Evolutionary conservation across 2,888 invertebrate genomes (phyloP).

Genomic region (Notodonta dromedarius): DNA sequence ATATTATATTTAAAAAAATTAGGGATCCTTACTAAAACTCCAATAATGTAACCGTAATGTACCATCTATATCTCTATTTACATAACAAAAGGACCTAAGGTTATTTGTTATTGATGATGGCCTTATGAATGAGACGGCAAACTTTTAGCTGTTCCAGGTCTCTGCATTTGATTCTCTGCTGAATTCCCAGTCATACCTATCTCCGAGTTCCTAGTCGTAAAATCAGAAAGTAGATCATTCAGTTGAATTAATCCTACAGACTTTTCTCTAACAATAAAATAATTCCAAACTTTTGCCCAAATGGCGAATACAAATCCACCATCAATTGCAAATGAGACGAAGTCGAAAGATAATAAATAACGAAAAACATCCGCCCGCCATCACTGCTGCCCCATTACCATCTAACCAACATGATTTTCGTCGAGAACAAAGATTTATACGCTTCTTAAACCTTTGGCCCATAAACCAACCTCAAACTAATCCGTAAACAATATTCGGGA

Average conservation of each 20-base stretch:
- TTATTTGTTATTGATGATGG: too few species aligned
- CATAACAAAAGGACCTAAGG: too few species aligned
- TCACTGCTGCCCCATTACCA: slow-evolving; percentile 20
- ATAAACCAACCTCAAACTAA: slow-evolving; percentile 23
- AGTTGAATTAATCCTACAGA: background rate
- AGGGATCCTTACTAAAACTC: too few species aligned
- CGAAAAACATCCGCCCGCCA: slow-evolving; percentile 15
- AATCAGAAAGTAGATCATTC: background rate
- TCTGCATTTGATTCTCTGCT: too few species aligned
- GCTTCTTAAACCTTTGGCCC: slow-evolving; percentile 25
- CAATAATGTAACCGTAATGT: too few species aligned
- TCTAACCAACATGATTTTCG: slow-evolving; percentile 17
- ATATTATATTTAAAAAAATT: too few species aligned
- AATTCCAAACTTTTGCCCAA: background rate
- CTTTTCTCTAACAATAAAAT: background rate
- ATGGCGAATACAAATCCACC: background rate
- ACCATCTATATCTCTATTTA: too few species aligned
- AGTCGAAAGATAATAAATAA: slow-evolving; percentile 15
- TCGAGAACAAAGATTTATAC: slow-evolving; percentile 38
- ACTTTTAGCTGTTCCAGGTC: too few species aligned
- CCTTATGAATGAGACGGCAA: too few species aligned
- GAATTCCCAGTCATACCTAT: too few species aligned
- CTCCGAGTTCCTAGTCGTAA: too few species aligned
- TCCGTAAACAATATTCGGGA: slow-evolving; percentile 50
- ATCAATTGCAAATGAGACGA: background rate